Conservation (phyloP, 2,888 invertebrate species). For the Drosophila tripunctata region DNA sequence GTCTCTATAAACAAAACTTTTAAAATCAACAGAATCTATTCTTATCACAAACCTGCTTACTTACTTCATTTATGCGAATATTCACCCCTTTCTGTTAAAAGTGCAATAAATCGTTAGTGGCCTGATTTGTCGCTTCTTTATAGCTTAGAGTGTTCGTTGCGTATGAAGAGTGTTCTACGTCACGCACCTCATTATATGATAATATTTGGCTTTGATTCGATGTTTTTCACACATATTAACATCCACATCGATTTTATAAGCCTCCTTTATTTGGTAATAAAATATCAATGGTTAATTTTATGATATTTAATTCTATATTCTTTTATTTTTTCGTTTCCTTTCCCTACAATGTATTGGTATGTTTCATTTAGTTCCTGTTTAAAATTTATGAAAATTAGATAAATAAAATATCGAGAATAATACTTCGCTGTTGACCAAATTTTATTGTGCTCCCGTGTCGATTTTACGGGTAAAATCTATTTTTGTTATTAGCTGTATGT, state of each 20-base stretch:
- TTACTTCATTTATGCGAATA: neutral
- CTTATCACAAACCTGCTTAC: too few species aligned
- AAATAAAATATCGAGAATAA: neutral
- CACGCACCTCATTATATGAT: neutral
- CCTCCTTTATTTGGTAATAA: too few species aligned
- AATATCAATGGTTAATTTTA: too few species aligned
- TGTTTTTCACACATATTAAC: neutral
- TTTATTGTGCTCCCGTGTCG: neutral
- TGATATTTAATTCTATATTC: too few species aligned
- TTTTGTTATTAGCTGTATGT: neutral
- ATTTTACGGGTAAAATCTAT: neutral
- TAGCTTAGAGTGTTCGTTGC: neutral
- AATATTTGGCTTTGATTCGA: neutral
- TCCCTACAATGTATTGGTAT: too few species aligned
- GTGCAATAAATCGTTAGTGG: neutral
- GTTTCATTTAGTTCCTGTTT: too few species aligned
- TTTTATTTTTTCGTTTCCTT: too few species aligned
- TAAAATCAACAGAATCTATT: too few species aligned
- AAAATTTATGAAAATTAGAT: too few species aligned
- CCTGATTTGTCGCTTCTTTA: neutral
- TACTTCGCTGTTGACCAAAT: neutral
- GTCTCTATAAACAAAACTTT: neutral
- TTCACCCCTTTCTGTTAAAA: neutral
- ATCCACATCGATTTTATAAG: neutral
- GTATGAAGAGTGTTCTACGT: neutral